Evolutionary conservation across 2,888 invertebrate species (phyloP).

Genomic region (Heliconius erato): DNA sequence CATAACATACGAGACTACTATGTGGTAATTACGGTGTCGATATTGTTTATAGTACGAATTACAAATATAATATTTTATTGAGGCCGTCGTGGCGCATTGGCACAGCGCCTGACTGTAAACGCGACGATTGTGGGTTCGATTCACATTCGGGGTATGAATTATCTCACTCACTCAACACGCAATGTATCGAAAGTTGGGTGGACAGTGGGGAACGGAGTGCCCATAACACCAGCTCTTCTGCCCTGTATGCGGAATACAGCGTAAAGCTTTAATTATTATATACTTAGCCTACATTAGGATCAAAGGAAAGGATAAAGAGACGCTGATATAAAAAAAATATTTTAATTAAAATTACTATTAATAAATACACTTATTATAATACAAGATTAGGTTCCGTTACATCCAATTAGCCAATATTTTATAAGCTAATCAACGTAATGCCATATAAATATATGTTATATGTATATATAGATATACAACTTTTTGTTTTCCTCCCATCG

Average conservation of each 20-base stretch:
- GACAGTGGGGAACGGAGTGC: neutral
- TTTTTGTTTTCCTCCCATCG: slow-evolving; percentile 61
- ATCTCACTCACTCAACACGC: too few species aligned
- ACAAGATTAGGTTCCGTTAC: neutral
- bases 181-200: too few species aligned
- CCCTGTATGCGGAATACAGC: neutral
- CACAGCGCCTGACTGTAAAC: too few species aligned
- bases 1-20: neutral
- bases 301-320: too few species aligned
- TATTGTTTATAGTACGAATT: neutral
- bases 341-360: neutral
- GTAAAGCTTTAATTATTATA: neutral
- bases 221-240: neutral
- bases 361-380: neutral
- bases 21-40: neutral
- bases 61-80: neutral
- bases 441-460: slow-evolving; percentile 1
- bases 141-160: too few species aligned
- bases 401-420: neutral
- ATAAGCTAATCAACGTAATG: neutral
- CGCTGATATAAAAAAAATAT: neutral
- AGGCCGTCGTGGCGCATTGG: neutral
- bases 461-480: slow-evolving; percentile 44
- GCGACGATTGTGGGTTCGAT: neutral
- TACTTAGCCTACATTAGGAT: too few species aligned